Evolutionary conservation across 2,888 invertebrate genomes (phyloP).

Genomic region (Erynnis tages): DNA sequence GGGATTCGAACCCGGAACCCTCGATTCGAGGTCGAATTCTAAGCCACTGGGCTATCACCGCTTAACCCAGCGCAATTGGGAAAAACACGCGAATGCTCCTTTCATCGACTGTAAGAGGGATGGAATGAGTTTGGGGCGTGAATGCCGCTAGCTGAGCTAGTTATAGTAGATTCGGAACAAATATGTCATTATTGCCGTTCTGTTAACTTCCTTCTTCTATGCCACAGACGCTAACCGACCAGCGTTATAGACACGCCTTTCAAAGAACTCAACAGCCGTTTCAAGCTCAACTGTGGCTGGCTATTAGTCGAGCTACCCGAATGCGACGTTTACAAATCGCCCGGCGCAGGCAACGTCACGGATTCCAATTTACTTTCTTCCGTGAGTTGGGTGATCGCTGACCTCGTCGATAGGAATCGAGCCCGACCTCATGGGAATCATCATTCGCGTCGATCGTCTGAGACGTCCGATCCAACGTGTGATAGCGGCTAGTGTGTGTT

Average conservation of each 20-base stretch:
- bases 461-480: conserved; percentile 3
- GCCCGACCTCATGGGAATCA: conserved; percentile 51
- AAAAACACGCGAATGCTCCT: too few species aligned
- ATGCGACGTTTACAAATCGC: conserved; percentile 70
- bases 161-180: too few species aligned
- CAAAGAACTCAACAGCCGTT: conserved; percentile 25
- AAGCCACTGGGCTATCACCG: too few species aligned
- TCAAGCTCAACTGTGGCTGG: conserved; percentile 40
- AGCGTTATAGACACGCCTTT: conserved; percentile 33
- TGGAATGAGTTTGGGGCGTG: too few species aligned
- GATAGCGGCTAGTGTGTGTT: conserved; percentile 2
- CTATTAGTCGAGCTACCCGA: conserved; percentile 46
- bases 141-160: too few species aligned
- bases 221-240: conserved; percentile 53
- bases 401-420: conserved; percentile 50
- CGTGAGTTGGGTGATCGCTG: conserved; percentile 52
- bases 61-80: too few species aligned
- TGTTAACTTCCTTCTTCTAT: too few species aligned
- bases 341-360: conserved; percentile 57
- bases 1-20: too few species aligned
- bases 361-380: conserved; percentile 71
- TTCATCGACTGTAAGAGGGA: too few species aligned
- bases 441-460: conserved; percentile 15
- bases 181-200: too few species aligned
- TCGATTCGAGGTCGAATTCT: too few species aligned